These are phyloP conservation scores for Manduca sexta DNA, from an alignment of 1,140 invertebrate genomes.

Conservation along the genomic window DNA sequence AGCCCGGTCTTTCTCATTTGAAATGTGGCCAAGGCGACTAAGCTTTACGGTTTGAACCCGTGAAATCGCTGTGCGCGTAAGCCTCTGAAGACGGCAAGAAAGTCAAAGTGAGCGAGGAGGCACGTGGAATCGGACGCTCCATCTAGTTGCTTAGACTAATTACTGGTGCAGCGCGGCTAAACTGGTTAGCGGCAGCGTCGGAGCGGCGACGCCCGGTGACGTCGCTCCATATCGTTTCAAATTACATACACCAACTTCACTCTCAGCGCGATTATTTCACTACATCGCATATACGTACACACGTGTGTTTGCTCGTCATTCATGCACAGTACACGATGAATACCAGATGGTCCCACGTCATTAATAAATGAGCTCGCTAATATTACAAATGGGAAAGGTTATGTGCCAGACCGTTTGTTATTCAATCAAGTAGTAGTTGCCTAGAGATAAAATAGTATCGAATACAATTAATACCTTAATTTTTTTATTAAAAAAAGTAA, in stretches of 20 bases:
- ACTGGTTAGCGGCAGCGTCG: slow-evolving; percentile 37
- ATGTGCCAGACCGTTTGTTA: too few species aligned
- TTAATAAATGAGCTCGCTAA: too few species aligned
- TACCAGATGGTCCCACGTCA: too few species aligned
- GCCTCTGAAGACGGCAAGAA: slow-evolving; percentile 32
- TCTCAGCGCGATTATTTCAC: slow-evolving; percentile 20
- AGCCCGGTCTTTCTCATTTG: not conserved
- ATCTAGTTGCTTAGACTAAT: slow-evolving; percentile 54
- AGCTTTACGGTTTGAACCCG: slow-evolving; percentile 17
- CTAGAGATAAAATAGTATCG: too few species aligned
- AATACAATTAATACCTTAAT: too few species aligned
- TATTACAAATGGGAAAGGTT: too few species aligned
- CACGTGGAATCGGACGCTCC: slow-evolving; percentile 31
- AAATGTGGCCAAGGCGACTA: slow-evolving; percentile 4
- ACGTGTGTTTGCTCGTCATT: not conserved
- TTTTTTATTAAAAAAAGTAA: too few species aligned
- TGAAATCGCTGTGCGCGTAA: slow-evolving; percentile 22
- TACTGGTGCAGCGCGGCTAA: slow-evolving; percentile 48
- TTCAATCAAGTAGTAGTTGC: too few species aligned
- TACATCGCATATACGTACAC: slow-evolving; percentile 18
- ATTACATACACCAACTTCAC: slow-evolving; percentile 9
- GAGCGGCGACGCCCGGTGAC: slow-evolving; percentile 14
- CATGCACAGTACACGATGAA: too few species aligned
- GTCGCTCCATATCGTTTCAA: slow-evolving; percentile 18
- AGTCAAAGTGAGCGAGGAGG: slow-evolving; percentile 36